Evolutionary conservation across 2,113 vertebrate genomes (phyloP).

Genomic region (Romanogobio albipinnatus): DNA sequence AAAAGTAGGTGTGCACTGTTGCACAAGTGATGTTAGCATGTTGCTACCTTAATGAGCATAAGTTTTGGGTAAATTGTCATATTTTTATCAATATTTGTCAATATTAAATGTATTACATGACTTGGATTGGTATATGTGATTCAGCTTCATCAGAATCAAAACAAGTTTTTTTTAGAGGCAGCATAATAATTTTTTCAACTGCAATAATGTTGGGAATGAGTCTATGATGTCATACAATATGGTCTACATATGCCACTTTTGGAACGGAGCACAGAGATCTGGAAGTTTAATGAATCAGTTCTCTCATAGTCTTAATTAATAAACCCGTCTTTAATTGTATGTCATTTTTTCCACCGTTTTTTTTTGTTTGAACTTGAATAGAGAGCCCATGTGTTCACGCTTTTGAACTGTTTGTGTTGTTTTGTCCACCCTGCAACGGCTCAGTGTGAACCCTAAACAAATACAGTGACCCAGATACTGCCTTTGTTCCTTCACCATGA

Average conservation of each 20-base stretch:
- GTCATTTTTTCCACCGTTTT: neutral
- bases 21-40: neutral
- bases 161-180: neutral
- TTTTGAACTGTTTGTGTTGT: conserved; percentile 1
- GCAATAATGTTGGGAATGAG: neutral
- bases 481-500: conserved; percentile 42
- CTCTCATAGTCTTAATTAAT: neutral
- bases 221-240: neutral
- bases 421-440: conserved; percentile 25
- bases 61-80: neutral
- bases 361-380: conserved; percentile 11
- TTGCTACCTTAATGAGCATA: neutral
- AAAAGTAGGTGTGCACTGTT: too few relatives aligned
- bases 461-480: conserved; percentile 66
- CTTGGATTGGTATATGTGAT: neutral
- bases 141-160: neutral
- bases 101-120: neutral
- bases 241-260: neutral
- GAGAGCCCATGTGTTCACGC: neutral
- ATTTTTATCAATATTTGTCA: neutral
- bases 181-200: neutral
- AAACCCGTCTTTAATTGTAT: neutral
- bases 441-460: conserved; percentile 9
- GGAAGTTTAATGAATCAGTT: neutral
- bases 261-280: neutral